Evolutionary conservation across 64 coral and sea anemone genomes (phyloP), one percentile per base, ranked within the genome.

Genomic region (Stichodactyla helianthus): DNA sequence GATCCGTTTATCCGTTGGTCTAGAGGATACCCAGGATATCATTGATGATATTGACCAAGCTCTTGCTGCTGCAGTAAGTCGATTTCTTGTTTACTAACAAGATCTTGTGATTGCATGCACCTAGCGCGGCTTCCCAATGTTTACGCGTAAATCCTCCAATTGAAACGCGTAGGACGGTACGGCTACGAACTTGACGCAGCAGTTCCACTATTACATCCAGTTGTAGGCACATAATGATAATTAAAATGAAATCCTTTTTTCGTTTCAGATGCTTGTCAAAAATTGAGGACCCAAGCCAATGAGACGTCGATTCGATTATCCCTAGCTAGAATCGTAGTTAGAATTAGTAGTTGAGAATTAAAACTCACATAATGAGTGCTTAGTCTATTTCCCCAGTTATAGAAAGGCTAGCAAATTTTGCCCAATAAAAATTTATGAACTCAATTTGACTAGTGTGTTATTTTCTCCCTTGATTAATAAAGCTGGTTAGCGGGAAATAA

Each of bases 21-120:
- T 98, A 20, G 95, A 98, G 81, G 93, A 98, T 27, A 89, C 78
- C 10, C 79, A 94, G 84, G 95, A 98, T 78, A 88, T 98, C 58
- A 98, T 98, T 51, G 87, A 94, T 62, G 95, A 98, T 79, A 84
- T 98, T 55, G 96, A 99, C 53, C 84, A 93, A 84, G 96, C 96
- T 5, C 88, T 99, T 27, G 91, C 89, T 86, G 10, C 84, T 15
- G 96, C 96, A 51, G 96, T 99, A 85, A 86, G 90, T 52, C 17
- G 52, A 15, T 3, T 50, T 79, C 28, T 18, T 79, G 22, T 35
- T 79, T 44, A 79, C 35, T 44, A n/a, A 19, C 17, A 67, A 20
- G 10, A 9, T 74, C 3, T n/a, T 65, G 19, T 65, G 62, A n/a
- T n/a, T 20, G 22, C 62, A 9, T 65, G 20, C 5, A n/a, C 9